phyloP scores from a whole-genome alignment of 2,113 vertebrate species.

The Megaleporinus macrocephalus region DNA sequence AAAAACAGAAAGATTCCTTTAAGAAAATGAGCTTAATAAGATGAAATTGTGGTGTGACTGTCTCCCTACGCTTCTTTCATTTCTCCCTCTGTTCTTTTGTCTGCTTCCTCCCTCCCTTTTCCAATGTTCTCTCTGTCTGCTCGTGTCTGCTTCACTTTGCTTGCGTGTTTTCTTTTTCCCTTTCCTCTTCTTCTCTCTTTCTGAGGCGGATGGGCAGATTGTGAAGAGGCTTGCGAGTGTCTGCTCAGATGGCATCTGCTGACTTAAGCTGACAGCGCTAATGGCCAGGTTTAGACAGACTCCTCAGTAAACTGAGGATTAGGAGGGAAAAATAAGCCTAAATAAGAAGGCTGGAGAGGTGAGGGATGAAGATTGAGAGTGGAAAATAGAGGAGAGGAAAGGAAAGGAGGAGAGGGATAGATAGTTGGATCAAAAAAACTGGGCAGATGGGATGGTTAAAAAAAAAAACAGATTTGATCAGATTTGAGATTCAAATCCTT shows the following conservation, averaged over 20 bases:
- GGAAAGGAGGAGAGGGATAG: neutral
- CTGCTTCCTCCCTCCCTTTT: neutral
- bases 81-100: constrained; percentile 9
- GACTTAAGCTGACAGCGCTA: constrained; percentile 53
- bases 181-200: constrained; percentile 7
- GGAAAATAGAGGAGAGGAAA: neutral
- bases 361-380: neutral
- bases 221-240: constrained; percentile 18
- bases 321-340: neutral
- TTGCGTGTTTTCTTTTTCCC: constrained; percentile 5
- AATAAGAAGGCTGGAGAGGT: neutral
- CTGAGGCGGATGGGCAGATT: constrained; percentile 39
- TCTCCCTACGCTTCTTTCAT: neutral
- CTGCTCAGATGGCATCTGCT: constrained; percentile 42
- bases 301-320: constrained; percentile 9
- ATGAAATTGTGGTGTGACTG: constrained; percentile 9
- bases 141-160: constrained; percentile 1
- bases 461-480: constrained; percentile 12
- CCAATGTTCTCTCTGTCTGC: constrained; percentile 21
- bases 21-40: neutral
- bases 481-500: constrained; percentile 15
- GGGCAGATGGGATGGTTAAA: constrained; percentile 9
- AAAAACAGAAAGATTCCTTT: neutral
- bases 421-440: neutral
- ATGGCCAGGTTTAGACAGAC: constrained; percentile 34